Evolutionary conservation across 2,113 vertebrate species (phyloP).

Genomic region (Stictonetta naevosa): DNA sequence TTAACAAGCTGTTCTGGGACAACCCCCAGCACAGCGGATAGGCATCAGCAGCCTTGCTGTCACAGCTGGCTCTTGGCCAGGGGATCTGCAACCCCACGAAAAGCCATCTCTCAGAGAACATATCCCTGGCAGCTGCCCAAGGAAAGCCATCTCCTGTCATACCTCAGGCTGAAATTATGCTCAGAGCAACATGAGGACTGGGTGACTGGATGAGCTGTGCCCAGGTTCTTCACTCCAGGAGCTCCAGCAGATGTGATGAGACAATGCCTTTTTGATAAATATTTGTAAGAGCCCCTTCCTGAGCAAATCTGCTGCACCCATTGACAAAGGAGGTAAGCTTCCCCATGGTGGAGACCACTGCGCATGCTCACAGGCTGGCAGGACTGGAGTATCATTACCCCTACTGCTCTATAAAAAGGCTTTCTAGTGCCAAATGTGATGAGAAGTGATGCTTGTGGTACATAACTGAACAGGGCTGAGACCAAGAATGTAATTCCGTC

Average conservation of each 20-base stretch:
- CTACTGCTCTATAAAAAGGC: neutral
- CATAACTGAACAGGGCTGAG: neutral
- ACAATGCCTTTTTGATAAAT: neutral
- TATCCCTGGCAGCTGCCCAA: neutral
- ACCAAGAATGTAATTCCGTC: neutral
- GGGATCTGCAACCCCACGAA: accelerated
- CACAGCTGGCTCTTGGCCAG: neutral
- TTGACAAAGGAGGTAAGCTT: accelerated
- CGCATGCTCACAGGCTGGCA: neutral
- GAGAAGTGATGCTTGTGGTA: neutral
- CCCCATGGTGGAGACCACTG: accelerated
- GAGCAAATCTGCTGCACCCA: neutral
- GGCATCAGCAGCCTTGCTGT: neutral
- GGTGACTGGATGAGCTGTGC: neutral
- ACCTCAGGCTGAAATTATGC: neutral
- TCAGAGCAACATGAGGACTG: accelerated
- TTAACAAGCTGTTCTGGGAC: neutral
- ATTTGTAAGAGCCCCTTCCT: neutral
- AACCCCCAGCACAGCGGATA: neutral
- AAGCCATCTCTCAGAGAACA: neutral
- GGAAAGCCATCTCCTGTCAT: neutral
- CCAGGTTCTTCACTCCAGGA: neutral
- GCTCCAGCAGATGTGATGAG: neutral
- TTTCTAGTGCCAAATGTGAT: neutral
- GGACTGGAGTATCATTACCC: neutral